Evolutionary conservation across 2,888 invertebrate genomes (phyloP), one percentile per base, ranked within the genome.

Genomic region (Alcis repandata): DNA sequence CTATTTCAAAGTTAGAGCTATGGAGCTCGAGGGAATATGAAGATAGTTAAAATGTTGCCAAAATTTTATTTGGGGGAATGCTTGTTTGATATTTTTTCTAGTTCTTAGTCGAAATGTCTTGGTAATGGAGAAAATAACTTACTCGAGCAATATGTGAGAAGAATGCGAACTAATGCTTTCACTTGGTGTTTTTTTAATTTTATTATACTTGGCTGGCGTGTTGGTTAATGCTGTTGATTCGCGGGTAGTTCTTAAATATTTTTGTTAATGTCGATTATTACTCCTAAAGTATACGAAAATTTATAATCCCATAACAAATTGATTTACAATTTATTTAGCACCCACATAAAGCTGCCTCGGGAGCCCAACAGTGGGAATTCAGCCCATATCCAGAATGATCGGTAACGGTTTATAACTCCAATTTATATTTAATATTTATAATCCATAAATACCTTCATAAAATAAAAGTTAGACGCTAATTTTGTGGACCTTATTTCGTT

Each of bases 1-100:
- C 80, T 75, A 77, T 87, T 86, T 82, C 79, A 87, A 86, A 86
- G 87, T 86, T 78, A 73, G 74, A 76, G 76, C 67, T 52, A 70
- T 72, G 59, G 67, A 76, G 71, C 76, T 70, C 73, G 54, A 63
- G 78, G 77, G 75, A 83, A 82, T 82, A 83, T 80, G 80, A 80
- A 74, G 76, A 75, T 72, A 75, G 78, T 81, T 82, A 78, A 76
- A 82, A 83, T 82, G 81, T 79, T 76, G 80, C 79, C 75, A 79
- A 83, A 80, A 80, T 80, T 76, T 78, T 60, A 65, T 66, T 51
- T 32, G 40, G 13, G 76, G 71, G 79, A 75, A 75, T 73, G 75
- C 66, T 66, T 71, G 71, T 78, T 75, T 73, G 71, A 66, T 73
- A 68, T 60, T 59, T 64, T 70, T 70, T 70, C 69, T 71, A 68